phyloP scores from a whole-genome alignment of 2,888 invertebrate genomes.

The Anodontia alba region DNA sequence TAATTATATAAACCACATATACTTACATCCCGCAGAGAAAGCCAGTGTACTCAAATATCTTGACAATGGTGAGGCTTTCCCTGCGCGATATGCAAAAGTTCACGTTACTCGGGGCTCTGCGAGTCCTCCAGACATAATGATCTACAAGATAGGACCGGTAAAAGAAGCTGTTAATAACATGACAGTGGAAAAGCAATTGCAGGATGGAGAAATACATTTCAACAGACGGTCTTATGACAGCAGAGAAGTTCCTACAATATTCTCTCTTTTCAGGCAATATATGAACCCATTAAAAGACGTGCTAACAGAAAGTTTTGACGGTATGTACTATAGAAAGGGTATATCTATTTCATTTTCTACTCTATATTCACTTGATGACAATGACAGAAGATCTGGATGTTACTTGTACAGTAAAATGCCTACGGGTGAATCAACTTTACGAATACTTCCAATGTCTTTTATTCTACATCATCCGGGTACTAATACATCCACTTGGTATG shows the following conservation, averaged over 20 bases:
- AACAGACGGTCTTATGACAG: constrained; percentile 57
- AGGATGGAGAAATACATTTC: constrained; percentile 53
- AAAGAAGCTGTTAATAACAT: constrained; percentile 29
- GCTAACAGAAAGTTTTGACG: constrained; percentile 63
- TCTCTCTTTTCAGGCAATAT: constrained; percentile 17
- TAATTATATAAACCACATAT: constrained; percentile 40
- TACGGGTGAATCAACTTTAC: constrained; percentile 32
- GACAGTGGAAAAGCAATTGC: constrained; percentile 21
- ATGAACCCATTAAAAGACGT: constrained; percentile 37
- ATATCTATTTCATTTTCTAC: constrained; percentile 21
- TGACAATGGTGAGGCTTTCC: constrained; percentile 55
- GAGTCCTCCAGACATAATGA: constrained; percentile 53
- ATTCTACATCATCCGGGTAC: constrained; percentile 56
- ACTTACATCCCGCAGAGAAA: constrained; percentile 49
- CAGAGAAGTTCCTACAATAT: constrained; percentile 25
- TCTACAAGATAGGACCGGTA: constrained; percentile 64
- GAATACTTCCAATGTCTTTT: constrained; percentile 58
- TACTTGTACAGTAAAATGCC: constrained; percentile 34
- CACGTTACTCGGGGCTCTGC: constrained; percentile 51
- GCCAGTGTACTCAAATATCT: constrained; percentile 43
- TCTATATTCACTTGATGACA: constrained; percentile 36
- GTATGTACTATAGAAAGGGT: constrained; percentile 29
- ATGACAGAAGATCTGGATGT: constrained; percentile 38
- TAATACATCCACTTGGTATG: constrained; percentile 49
- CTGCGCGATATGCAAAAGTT: constrained; percentile 61